Evolutionary conservation across 1,140 invertebrate species (phyloP).

Genomic region (Maconellicoccus hirsutus): DNA sequence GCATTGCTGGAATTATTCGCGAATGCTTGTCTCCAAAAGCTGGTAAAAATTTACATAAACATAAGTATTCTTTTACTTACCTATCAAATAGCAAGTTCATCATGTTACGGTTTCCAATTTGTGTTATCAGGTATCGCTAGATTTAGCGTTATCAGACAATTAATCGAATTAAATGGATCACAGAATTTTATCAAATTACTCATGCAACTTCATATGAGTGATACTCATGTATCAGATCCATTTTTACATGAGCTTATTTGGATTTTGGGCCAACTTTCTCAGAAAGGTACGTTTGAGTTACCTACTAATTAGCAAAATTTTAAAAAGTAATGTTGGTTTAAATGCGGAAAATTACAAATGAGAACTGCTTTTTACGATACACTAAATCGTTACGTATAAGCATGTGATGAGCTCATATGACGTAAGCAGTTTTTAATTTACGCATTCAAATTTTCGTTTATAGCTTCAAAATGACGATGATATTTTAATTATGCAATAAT

Average conservation of each 20-base stretch:
- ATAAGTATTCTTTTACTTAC: too few species aligned
- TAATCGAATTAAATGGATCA: constrained; percentile 38
- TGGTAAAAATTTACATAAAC: constrained; percentile 28
- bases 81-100: too few species aligned
- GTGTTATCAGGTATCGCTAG: constrained; percentile 30
- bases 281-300: constrained; percentile 34
- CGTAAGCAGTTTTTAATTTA: too few species aligned
- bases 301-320: too few species aligned
- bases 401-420: too few species aligned
- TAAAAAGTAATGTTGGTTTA: too few species aligned
- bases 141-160: constrained; percentile 33
- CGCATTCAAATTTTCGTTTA: too few species aligned
- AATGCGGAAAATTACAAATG: too few species aligned
- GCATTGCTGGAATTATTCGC: constrained; percentile 36
- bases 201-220: constrained; percentile 35
- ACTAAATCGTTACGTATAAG: too few species aligned
- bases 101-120: too few species aligned
- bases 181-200: constrained; percentile 38
- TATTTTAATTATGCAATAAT: neutral
- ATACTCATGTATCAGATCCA: constrained; percentile 35
- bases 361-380: too few species aligned
- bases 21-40: constrained; percentile 37
- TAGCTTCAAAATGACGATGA: too few species aligned
- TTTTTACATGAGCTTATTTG: constrained; percentile 39
- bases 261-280: constrained; percentile 38